Evolutionary conservation across 2,888 invertebrate species (phyloP), one percentile per base, ranked within the genome.

Genomic region (Junonia oenone): DNA sequence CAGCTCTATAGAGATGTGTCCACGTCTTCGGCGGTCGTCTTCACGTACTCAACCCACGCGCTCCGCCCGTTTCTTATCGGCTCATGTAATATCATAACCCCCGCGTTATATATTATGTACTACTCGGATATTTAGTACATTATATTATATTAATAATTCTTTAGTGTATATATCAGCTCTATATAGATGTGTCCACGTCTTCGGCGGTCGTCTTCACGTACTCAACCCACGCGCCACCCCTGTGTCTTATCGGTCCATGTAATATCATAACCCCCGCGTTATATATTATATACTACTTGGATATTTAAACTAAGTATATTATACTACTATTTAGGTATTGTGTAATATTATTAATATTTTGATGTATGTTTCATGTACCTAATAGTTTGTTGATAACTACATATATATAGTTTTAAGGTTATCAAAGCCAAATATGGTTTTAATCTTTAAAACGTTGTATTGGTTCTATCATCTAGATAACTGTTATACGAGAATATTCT

Each of bases 121-220:
- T 14, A 35, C 35, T 35, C 14, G 6, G 1, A 14, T 38, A 37
- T 37, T 13, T n/a, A n/a, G n/a, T n/a, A n/a, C n/a, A n/a, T n/a
- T n/a, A n/a, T n/a, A n/a, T n/a, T n/a, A n/a, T n/a, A n/a, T n/a
- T 29, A 8, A 29, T 29, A 0, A 29, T 11, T 29, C 8, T 8
- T 5, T 8, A 11, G 2, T 8, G 29, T 29, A n/a, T 29, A 2
- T 59, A 69, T 27, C 78, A 74, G 19, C 85, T 83, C 80, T 67
- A 59, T 70, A 67, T 26, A 64, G 15, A 66, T 78, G 53, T 51
- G 19, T 59, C 58, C 76, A 81, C 78, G 86, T 88, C 87, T 88
- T 88, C 84, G 73, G 64, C 66, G 75, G 78, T 75, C 85, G 85
- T 89, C 88, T 88, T 88, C 87, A 86, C n/a, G n/a, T n/a, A n/a